Base-by-base conservation (phyloP, 1,140 invertebrate species). In the Meloidogyne chitwoodi region DNA sequence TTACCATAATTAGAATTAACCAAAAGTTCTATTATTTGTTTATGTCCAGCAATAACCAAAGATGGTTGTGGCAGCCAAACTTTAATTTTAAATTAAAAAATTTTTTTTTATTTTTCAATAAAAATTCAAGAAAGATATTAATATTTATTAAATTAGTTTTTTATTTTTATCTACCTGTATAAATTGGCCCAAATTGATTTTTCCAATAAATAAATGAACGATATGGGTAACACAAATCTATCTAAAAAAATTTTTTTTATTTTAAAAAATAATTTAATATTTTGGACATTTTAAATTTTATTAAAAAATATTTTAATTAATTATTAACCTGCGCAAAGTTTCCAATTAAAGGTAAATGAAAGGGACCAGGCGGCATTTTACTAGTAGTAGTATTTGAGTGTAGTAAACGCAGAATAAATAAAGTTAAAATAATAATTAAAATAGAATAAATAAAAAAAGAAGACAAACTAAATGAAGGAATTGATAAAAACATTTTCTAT, bases 61-160 rank as follows among this genome's bases (percentile, higher is more conserved):
- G 75, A 65, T 1, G 84, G 82, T 19, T 82, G 82, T 11, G 82
- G 82, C 8, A 83, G 34, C 65, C 78, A 83, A 65, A 83, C 74
- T 12, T 61, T 19, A 63, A 16, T 6, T 29, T 26, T 48, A 62
- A 56, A 56, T 4, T 48, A 48, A 48, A 48, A 19, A 2, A 48
- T 19, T 19, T 19, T 48, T 48, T 16, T 19, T 48, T 19, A 19
- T 19, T 19, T 48, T 48, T 11, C 19, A 48, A 4, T 48, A 3
- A 19, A 19, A 4, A 19, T 48, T 48, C 44, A 16, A 10, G 34
- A 8, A 6, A 6, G 8, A 8, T 8, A 38, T n/a, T n/a, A 38
- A 6, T 4, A 16, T 68, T 29, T 61, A 22, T 41, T 68, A n/a
- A n/a, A n/a, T 14, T 26, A 69, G 8, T 67, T 67, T 26, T 26